Evolutionary conservation across 2,888 invertebrate species (phyloP), one percentile per base, ranked within the genome.

Genomic region (Microctonus hyperodae): DNA sequence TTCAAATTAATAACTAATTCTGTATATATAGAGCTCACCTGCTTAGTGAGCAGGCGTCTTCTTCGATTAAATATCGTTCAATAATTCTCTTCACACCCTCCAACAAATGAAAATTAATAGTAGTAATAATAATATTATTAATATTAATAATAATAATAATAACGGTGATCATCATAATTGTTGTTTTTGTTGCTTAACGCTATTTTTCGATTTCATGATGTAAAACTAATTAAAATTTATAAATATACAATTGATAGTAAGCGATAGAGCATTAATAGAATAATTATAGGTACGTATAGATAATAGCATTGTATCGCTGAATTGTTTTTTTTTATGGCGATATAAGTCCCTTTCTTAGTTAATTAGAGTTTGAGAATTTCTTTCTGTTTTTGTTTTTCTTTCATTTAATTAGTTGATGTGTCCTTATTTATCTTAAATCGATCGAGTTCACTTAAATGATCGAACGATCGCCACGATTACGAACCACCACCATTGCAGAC

Each of bases 301-400:
- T 79, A 81, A 79, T 81, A 83, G 79, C 79, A 81, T 79, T 80
- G 77, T 80, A 79, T 82, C 79, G 77, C 81, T 83, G 79, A 80
- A 81, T 79, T 75, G 75, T 28, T 44, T 44, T 44, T n/a, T 16
- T 16, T 44, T 79, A 81, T 79, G 81, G 80, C 80, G 81, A 80
- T 79, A 65, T 66, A 65, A 63, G 55, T 73, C 63, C 63, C 58
- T 50, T 70, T 57, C 55, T 79, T 77, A 76, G 66, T 70, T 74
- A 74, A n/a, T 70, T 77, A 70, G 76, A 68, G 77, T 69, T 67
- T 72, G 71, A 77, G 74, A 75, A 75, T 76, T 77, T 75, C 68
- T 72, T 59, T 53, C 16, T 61, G 56, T 65, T 22, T 10, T 50
- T 22, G 9, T 63, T 13, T 69, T 44, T 57, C 16, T 25, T 51